Base-by-base conservation (phyloP, 2,113 vertebrate species). In the Ammodytes marinus region DNA sequence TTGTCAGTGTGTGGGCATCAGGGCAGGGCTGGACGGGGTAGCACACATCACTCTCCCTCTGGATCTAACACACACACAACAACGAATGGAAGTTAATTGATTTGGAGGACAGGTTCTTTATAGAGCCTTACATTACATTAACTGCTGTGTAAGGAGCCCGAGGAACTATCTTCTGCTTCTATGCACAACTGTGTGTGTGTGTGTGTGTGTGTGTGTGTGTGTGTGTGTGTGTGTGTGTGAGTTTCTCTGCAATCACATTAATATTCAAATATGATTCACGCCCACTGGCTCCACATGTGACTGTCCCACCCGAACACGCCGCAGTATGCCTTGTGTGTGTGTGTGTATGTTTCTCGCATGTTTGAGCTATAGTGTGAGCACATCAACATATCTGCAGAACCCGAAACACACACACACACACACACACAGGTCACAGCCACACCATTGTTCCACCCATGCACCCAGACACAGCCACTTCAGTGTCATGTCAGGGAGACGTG, bases 31-130 rank as follows among this genome's bases (percentile, higher is more conserved):
- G n/a, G n/a, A n/a, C n/a, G n/a, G n/a, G n/a, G n/a, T n/a, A n/a
- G n/a, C n/a, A 86, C 9, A 86, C 80, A 59, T 94, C 89, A 0
- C 37, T 81, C 60, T 92, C 91, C 72, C 90, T 83, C 74, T 93
- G 92, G 86, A 94, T 93, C 94, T 94, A 66, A 68, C 35, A 69
- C n/a, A 58, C 10, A 70, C n/a, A n/a, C n/a, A n/a, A n/a, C n/a
- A n/a, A n/a, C n/a, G n/a, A 12, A 35, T 6, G 12, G 27, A 27
- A 60, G 27, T 52, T n/a, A 13, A 4, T 37, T 11, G 4, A n/a
- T 40, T 63, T 52, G n/a, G 2, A 67, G 6, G 8, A 19, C 10
- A 8, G 7, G 7, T 13, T 54, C 49, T 50, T 58, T 19, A 1
- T 67, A 13, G n/a, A 19, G 12, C 17, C 17, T 19, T 66, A n/a